Conservation (phyloP, 2,797 vertebrate genomes). For the Calcarius lapponicus region DNA sequence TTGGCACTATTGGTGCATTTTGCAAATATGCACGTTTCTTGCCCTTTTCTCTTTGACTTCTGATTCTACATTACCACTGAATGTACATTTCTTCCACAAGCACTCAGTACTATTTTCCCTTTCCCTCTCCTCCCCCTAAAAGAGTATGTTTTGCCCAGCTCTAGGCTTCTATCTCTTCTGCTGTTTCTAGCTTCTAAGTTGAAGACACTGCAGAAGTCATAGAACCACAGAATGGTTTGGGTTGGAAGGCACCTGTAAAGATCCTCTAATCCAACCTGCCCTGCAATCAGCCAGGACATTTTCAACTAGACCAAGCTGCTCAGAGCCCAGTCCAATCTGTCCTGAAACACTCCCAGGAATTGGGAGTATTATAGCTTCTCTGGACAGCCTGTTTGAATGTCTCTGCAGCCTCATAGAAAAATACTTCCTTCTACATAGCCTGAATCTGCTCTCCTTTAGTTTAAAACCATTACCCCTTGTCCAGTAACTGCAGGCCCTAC, state of each 20-base stretch:
- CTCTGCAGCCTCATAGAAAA: neutral
- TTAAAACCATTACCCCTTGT: neutral
- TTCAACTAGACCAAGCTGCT: neutral
- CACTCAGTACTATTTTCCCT: rapidly evolving
- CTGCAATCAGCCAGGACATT: neutral
- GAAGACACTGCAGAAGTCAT: neutral
- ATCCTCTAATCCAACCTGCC: neutral
- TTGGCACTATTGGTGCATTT: neutral
- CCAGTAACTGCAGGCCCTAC: neutral
- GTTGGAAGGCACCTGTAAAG: neutral
- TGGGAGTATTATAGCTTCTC: neutral
- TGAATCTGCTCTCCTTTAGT: neutral
- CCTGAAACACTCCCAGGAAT: neutral
- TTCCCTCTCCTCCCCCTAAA: neutral
- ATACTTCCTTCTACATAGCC: too few species aligned
- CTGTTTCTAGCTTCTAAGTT: neutral
- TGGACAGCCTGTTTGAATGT: neutral
- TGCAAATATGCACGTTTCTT: neutral
- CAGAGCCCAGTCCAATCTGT: neutral
- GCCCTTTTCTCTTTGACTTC: neutral
- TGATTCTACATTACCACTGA: neutral
- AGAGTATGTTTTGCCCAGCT: neutral
- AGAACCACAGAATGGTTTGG: neutral
- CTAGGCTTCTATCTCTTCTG: too few species aligned
- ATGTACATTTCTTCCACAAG: neutral